Evolutionary conservation across 2,888 invertebrate species (phyloP), one percentile per base, ranked within the genome.

Genomic region (Eupithecia insigniata): DNA sequence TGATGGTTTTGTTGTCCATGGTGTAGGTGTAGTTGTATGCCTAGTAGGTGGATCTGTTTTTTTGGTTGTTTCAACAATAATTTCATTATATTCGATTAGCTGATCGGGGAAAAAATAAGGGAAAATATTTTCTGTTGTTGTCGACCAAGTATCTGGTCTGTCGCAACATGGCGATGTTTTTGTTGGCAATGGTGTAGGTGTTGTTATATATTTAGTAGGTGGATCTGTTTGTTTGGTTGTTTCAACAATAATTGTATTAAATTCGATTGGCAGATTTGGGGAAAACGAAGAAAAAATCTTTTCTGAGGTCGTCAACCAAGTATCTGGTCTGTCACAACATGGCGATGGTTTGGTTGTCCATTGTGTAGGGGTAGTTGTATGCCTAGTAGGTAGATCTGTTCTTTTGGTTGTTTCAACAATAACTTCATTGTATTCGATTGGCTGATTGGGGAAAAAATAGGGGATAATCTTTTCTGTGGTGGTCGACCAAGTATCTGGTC

Each of bases 401-500:
- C 0, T 12, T 36, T 36, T 26, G 26, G 28, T 65, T 55, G 28
- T 62, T 34, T 62, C 22, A n/a, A 32, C 7, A 39, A 34, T 32
- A n/a, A 34, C 34, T n/a, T 62, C 62, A 26, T 64, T 65, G 46
- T 70, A 58, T 46, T 70, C 73, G 1, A 28, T 12, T 46, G 62
- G 43, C 22, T 58, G 58, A 16, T 34, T n/a, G 34, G 64, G 64
- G 12, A 66, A 28, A 18, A 26, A 66, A 16, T 14, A 60, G n/a
- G 72, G 55, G 22, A 64, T 16, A 58, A 51, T 43, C 22, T 46
- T 66, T 62, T 76, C 76, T 55, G 70, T 74, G 8, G 81, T 81
- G 1, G 81, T 81, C 62, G 81, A 78, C 83, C 82, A 84, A 69
- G 78, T 81, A 58, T 71, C 70, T 43, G 83, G 82, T 76, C 80